Evolutionary conservation across 2,888 invertebrate species (phyloP).

Genomic region (Ryuthela nishihirai): DNA sequence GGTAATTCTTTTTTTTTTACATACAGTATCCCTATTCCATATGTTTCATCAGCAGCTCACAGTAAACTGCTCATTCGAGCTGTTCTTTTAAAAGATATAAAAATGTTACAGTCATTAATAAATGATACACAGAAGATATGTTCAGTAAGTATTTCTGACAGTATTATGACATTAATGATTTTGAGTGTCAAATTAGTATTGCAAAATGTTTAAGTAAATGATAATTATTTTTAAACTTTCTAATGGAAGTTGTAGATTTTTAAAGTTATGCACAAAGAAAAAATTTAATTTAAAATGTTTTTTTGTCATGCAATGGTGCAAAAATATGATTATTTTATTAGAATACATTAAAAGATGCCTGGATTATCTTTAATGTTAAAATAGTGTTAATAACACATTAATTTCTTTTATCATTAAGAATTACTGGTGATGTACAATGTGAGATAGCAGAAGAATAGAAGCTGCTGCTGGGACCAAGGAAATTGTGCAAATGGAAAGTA

Average conservation of each 20-base stretch:
- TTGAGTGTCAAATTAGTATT: neutral
- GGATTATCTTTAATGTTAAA: no score
- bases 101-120: conserved; percentile 49
- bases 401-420: no score
- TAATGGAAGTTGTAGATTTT: neutral
- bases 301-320: no score
- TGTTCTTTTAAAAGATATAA: conserved; percentile 50
- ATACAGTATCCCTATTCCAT: conserved; percentile 51
- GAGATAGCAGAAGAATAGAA: no score
- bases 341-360: no score
- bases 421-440: no score
- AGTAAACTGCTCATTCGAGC: conserved; percentile 54
- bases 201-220: neutral
- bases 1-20: neutral
- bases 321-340: no score
- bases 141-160: conserved; percentile 42
- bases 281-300: no score
- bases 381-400: no score
- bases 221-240: neutral
- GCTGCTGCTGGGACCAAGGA: no score
- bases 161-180: neutral
- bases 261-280: no score
- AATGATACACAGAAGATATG: conserved; percentile 48
- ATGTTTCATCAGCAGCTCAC: conserved; percentile 51
- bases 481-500: no score